These are phyloP conservation scores for Sebastolobus altivelis DNA, from an alignment of 2,797 vertebrate species.

Conservation along the genomic window DNA sequence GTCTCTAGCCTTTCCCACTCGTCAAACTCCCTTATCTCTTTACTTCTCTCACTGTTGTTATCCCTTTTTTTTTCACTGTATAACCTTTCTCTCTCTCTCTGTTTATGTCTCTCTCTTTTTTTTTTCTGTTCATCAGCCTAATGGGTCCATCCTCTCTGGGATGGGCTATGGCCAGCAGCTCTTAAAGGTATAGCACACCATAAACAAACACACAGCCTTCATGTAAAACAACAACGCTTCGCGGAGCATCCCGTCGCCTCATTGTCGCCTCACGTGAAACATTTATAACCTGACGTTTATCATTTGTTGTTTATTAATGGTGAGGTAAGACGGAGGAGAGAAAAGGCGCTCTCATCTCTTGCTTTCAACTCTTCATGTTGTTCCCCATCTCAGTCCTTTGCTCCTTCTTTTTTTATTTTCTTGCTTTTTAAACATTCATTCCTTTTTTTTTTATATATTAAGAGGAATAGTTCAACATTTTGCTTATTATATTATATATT, in stretches of 20 bases:
- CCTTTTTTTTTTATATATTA: background rate
- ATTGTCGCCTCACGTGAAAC: background rate
- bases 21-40: constrained; percentile 33
- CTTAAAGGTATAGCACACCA: constrained; percentile 79
- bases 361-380: background rate
- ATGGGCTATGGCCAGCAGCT: constrained; percentile 74
- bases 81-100: constrained; percentile 15
- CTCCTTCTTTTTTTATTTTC: no score
- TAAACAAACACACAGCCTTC: constrained; percentile 59
- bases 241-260: background rate
- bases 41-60: constrained; percentile 49
- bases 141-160: constrained; percentile 80
- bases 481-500: no score
- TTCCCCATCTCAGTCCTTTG: background rate
- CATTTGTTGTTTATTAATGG: background rate
- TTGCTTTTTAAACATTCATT: background rate
- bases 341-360: background rate
- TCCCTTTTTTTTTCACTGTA: constrained; percentile 28
- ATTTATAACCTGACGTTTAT: background rate
- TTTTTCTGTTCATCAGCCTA: constrained; percentile 73
- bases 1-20: constrained; percentile 2
- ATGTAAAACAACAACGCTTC: constrained; percentile 17
- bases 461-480: background rate
- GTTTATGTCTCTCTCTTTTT: constrained; percentile 26
- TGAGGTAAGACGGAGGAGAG: background rate